Evolutionary conservation across 2,797 vertebrate genomes (phyloP).

Genomic region (Gambelia wislizenii): DNA sequence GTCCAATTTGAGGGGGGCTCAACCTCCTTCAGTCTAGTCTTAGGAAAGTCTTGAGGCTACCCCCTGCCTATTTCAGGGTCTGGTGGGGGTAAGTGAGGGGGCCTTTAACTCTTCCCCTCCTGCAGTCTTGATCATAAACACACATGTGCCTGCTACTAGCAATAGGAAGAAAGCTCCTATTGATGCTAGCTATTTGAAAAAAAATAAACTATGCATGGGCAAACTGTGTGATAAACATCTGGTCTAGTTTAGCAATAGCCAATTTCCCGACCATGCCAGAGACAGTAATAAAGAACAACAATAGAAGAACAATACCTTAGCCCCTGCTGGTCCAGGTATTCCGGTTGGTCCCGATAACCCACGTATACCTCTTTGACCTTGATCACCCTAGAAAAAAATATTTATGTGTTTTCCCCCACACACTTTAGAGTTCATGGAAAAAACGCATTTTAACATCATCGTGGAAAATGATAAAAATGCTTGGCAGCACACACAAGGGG

Average conservation of each 20-base stretch:
- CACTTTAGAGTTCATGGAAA: background rate
- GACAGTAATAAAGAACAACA: background rate
- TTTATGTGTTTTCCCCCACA: background rate
- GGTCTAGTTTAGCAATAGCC: background rate
- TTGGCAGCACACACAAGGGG: background rate
- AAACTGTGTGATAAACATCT: background rate
- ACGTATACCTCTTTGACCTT: conserved; percentile 89
- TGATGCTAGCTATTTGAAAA: background rate
- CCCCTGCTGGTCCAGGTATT: conserved; percentile 85
- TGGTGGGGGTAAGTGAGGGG: too few species aligned
- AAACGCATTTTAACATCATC: conserved; percentile 16
- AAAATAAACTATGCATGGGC: background rate
- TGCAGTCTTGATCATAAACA: background rate
- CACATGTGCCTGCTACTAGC: background rate
- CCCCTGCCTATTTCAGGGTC: too few species aligned
- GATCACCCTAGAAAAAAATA: conserved; percentile 84
- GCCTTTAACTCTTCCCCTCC: background rate
- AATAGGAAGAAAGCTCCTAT: background rate
- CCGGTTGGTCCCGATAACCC: conserved; percentile 89
- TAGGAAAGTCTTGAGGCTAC: too few species aligned
- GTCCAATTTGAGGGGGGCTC: too few species aligned
- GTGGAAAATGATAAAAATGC: conserved; percentile 1
- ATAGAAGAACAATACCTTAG: conserved; percentile 81
- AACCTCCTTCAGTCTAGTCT: too few species aligned
- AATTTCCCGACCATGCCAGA: background rate